Evolutionary conservation across 2,113 vertebrate genomes (phyloP), one percentile per base, ranked within the genome.

Genomic region (Odocoileus hemionus): DNA sequence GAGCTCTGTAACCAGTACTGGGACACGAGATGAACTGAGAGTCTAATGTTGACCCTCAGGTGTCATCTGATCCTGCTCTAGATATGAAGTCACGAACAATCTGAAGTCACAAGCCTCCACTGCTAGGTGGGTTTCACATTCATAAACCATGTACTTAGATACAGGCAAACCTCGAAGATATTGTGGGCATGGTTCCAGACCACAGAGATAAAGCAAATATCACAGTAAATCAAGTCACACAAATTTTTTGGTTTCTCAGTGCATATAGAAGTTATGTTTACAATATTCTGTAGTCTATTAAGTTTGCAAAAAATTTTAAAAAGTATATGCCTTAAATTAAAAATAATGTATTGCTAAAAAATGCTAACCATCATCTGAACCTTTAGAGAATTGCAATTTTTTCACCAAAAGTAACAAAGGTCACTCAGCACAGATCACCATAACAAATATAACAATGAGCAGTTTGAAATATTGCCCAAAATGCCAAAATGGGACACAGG

Each of bases 21-120:
- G 64, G 60, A 23, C 54, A 54, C 39, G 88, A 95, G 92, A 93
- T 30, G 82, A 80, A 74, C 88, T 91, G 23, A 89, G 45, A 67
- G 25, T 86, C 70, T 50, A 61, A 95, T 55, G 50, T 30, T 96
- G 94, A 97, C 85, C 83, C 79, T 86, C 61, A 90, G 96, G 93
- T 23, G 26, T n/a, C 28, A 30, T 84, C 86, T 64, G 86, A 91
- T 80, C 47, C 58, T 93, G 30, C 47, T 86, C 61, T 88, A 78
- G 82, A 90, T 94, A 83, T 91, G 82, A 86, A 98, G 89, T 89
- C 93, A 94, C 60, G 89, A 91, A 86, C 15, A 84, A 87, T 15
- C 78, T 43, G 60, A 94, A 86, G 89, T 83, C 88, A 91, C 45
- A 74, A 70, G 85, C 70, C 13, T 74, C 16, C 21, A 17, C 43